A percentile compares a stretch with the other conserved stretches of the same genome.
Conservation (phyloP, 2,888 invertebrate genomes). For the Neoscelio sp. region DNA sequence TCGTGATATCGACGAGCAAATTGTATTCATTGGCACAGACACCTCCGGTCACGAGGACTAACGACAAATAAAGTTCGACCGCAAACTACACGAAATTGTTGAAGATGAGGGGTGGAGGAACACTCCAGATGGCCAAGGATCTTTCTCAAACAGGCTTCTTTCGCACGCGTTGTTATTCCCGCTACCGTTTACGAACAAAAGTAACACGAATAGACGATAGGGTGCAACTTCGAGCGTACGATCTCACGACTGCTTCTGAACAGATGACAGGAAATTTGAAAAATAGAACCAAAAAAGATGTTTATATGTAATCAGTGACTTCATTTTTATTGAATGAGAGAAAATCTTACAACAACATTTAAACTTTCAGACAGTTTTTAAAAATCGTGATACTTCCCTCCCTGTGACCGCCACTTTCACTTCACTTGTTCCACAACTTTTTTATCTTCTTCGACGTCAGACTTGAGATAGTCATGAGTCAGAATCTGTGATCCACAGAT, state of each 20-base stretch:
- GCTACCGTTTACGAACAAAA: slow-evolving; percentile 71
- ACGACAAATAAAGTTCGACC: slow-evolving; percentile 80
- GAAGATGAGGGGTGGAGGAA: slow-evolving; percentile 66
- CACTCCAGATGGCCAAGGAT: slow-evolving; percentile 74
- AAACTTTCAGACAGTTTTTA: no score
- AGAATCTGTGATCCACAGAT: no score
- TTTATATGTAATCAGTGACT: no score
- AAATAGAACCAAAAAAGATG: no score
- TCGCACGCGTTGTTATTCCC: slow-evolving; percentile 62
- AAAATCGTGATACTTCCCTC: no score
- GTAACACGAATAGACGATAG: slow-evolving; percentile 21
- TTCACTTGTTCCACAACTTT: no score
- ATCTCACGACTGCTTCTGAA: slow-evolving; percentile 14
- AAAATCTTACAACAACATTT: no score
- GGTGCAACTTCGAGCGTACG: slow-evolving; percentile 1
- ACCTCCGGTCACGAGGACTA: slow-evolving; percentile 72
- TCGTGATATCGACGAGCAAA: slow-evolving; percentile 54
- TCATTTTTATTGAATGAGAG: no score
- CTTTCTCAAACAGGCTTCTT: slow-evolving; percentile 57
- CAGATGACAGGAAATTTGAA: slow-evolving; percentile 13
- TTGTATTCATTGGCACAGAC: slow-evolving; percentile 66
- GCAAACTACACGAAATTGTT: slow-evolving; percentile 80
- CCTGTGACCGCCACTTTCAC: no score
- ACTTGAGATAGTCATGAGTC: no score
- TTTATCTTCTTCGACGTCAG: no score